These are phyloP conservation scores for Pristionchus japonicus DNA, from an alignment of 2,888 invertebrate genomes.

Conservation along the genomic window DNA sequence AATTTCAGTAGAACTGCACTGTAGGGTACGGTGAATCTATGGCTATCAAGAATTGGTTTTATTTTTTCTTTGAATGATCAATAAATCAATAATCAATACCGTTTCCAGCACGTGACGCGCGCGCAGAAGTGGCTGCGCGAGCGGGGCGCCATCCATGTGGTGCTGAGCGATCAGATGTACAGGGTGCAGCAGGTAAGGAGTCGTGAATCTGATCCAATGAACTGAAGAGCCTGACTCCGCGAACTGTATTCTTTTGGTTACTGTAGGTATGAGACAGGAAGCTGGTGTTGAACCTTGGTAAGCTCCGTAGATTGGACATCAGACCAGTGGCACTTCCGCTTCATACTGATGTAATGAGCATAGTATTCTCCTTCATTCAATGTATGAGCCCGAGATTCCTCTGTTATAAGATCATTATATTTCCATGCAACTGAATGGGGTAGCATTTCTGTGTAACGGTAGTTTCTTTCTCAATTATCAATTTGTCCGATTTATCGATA, in stretches of 20 bases:
- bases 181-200: conserved; percentile 56
- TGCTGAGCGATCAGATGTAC: conserved; percentile 78
- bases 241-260: background rate
- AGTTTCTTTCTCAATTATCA: too few relatives aligned
- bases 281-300: too few relatives aligned
- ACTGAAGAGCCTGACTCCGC: background rate
- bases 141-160: conserved; percentile 82
- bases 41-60: background rate
- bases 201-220: background rate
- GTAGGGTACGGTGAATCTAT: background rate
- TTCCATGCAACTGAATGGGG: too few relatives aligned
- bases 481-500: conserved; percentile 76
- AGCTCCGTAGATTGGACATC: too few relatives aligned
- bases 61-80: background rate
- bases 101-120: conserved; percentile 84
- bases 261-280: too few relatives aligned
- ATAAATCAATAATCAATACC: background rate
- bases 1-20: background rate
- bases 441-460: too few relatives aligned
- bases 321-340: background rate
- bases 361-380: too few relatives aligned
- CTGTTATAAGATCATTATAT: too few relatives aligned
- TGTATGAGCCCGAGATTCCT: too few relatives aligned
- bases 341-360: background rate
- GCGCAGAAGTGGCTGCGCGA: conserved; percentile 86